These are phyloP conservation scores for Heliconius cydno DNA, from an alignment of 2,888 invertebrate species.

Conservation along the genomic window DNA sequence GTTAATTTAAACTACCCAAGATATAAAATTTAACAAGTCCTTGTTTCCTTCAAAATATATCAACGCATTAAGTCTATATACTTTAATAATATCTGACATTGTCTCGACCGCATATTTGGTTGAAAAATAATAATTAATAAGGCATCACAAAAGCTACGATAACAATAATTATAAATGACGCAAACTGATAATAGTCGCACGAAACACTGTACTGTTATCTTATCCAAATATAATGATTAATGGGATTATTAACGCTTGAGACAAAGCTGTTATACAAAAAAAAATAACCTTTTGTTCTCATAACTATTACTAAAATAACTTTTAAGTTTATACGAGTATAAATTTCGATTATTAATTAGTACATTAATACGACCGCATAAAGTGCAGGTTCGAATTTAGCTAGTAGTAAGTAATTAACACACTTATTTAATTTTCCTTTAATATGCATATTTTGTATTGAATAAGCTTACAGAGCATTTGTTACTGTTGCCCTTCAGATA, in stretches of 20 bases:
- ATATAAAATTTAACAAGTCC: too few relatives aligned
- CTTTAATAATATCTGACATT: neutral
- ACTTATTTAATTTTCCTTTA: neutral
- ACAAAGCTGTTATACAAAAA: too few relatives aligned
- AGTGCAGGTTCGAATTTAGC: too few relatives aligned
- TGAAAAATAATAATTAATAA: constrained; percentile 3
- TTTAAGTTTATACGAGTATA: neutral
- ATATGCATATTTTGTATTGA: neutral
- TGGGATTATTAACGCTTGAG: neutral
- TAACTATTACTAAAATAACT: neutral
- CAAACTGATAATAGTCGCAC: neutral
- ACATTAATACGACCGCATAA: neutral
- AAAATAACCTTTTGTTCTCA: neutral
- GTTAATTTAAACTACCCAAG: too few relatives aligned
- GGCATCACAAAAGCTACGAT: constrained; percentile 5
- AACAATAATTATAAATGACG: neutral
- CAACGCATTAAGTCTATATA: neutral
- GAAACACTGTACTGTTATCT: neutral
- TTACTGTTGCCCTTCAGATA: too few relatives aligned
- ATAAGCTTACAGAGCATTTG: too few relatives aligned
- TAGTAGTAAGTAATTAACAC: too few relatives aligned
- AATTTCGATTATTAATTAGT: neutral
- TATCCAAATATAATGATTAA: constrained; percentile 1
- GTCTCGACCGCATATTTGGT: neutral
- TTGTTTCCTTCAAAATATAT: too few relatives aligned